Evolutionary conservation across 2,797 vertebrate genomes (phyloP), one percentile per base, ranked within the genome.

Genomic region (Discoglossus pictus): DNA sequence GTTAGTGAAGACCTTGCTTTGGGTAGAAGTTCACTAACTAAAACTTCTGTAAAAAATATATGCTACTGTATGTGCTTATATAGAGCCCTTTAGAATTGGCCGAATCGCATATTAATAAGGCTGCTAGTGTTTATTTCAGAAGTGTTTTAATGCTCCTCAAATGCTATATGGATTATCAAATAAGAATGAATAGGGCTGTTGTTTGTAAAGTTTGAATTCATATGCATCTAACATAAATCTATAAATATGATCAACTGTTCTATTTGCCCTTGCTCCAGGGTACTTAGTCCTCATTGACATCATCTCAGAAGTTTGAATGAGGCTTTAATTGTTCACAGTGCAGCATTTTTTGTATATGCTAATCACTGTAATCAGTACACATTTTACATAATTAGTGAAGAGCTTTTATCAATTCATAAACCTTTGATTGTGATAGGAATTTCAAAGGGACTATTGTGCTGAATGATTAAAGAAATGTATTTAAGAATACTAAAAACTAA

Each of bases 331-430:
- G 13, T 75, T 79, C 76, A 84, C 77, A 83, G 68, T 59, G 73
- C 75, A 76, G 72, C 69, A 25, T 63, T 84, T 87, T 78, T 72
- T 52, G 48, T 75, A 74, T 68, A 82, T 85, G 79, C 53, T 83
- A 83, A 86, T 68, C 56, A 53, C 21, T 61, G 46, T 68, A 61
- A 61, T 85, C 60, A 81, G 47, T 24, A 53, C 65, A 72, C 66
- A 64, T 71, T 79, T 79, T 70, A 76, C 79, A 73, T 73, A 81
- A 75, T 80, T 78, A 78, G 80, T 81, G 80, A 73, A 68, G 48
- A 74, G 74, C 76, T 82, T 85, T 73, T 72, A 79, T 82, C 77
- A 83, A 82, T 81, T 76, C 72, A 79, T 78, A 87, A 84, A 78
- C 74, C 84, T 84, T 84, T 83, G 79, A 83, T 84, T 85, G 80